Percentiles rank a stretch among this genome's conserved stretches.
Evolutionary conservation across 2,113 vertebrate genomes (phyloP).

Genomic region (Chlamydotis undulata): DNA sequence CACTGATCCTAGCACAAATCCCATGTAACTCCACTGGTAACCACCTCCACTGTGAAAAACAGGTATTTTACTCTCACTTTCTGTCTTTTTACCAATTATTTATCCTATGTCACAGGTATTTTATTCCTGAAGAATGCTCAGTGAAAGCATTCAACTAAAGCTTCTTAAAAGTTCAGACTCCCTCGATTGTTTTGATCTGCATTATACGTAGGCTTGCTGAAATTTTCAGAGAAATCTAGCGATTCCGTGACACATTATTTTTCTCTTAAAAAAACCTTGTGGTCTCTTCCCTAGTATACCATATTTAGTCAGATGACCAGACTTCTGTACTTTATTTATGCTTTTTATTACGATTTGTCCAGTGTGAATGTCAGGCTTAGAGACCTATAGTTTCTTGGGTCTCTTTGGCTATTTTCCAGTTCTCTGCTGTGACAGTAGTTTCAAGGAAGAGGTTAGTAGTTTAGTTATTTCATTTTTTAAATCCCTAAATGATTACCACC

Average conservation of each 20-base stretch:
- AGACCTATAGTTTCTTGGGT: background rate
- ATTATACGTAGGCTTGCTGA: background rate
- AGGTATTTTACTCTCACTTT: background rate
- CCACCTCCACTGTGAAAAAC: background rate
- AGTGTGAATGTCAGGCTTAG: background rate
- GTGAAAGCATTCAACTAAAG: background rate
- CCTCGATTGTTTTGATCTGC: background rate
- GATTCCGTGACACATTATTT: background rate
- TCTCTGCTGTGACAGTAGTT: background rate
- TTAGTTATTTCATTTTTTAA: background rate
- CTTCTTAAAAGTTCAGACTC: background rate
- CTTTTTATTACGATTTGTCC: background rate
- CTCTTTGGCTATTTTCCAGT: background rate
- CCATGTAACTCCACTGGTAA: background rate
- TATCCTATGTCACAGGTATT: background rate
- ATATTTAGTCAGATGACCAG: background rate
- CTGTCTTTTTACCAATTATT: background rate
- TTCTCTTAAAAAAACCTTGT: background rate
- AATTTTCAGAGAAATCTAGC: background rate
- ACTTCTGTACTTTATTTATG: background rate
- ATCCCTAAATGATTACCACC: background rate
- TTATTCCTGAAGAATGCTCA: background rate
- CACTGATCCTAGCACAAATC: background rate
- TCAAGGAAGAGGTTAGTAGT: background rate
- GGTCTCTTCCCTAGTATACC: background rate